Conservation (phyloP, 2,888 invertebrate genomes). For the Eupithecia tripunctaria region DNA sequence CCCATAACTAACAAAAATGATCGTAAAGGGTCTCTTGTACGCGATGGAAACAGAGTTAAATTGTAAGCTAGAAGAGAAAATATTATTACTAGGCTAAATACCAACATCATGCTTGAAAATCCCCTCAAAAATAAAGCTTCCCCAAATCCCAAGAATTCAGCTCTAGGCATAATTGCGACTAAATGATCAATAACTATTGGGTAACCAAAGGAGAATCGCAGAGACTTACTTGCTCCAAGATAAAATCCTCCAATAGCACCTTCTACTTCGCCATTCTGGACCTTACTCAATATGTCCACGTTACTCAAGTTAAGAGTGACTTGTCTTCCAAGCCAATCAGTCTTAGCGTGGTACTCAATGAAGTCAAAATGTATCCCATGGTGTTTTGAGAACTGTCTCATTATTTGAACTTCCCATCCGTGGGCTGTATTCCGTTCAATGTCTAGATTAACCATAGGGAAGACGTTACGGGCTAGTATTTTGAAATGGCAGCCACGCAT, state of each 20-base stretch:
- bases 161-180: slow-evolving; percentile 37
- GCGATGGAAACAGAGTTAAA: slow-evolving; percentile 47
- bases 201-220: slow-evolving; percentile 42
- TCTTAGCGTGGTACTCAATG: slow-evolving; percentile 38
- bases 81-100: slow-evolving; percentile 41
- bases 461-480: slow-evolving; percentile 47
- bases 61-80: slow-evolving; percentile 42
- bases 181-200: slow-evolving; percentile 45
- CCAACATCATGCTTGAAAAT: slow-evolving; percentile 19
- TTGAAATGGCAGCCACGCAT: slow-evolving; percentile 43
- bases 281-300: slow-evolving; percentile 44
- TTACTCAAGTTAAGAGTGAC: slow-evolving; percentile 41
- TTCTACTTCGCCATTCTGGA: slow-evolving; percentile 48
- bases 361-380: slow-evolving; percentile 46
- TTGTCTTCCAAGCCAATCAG: slow-evolving; percentile 49
- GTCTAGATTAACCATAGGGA: slow-evolving; percentile 52
- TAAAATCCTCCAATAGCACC: slow-evolving; percentile 52
- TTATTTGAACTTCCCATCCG: slow-evolving; percentile 49
- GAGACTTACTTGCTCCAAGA: slow-evolving; percentile 18
- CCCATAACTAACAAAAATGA: slow-evolving; percentile 53
- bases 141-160: slow-evolving; percentile 42
- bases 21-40: slow-evolving; percentile 40
- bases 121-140: slow-evolving; percentile 34
- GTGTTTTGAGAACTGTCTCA: slow-evolving; percentile 46
- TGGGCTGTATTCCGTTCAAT: neutral